Evolutionary conservation across 2,797 vertebrate genomes (phyloP).

Genomic region (Halcyon chelicuti): DNA sequence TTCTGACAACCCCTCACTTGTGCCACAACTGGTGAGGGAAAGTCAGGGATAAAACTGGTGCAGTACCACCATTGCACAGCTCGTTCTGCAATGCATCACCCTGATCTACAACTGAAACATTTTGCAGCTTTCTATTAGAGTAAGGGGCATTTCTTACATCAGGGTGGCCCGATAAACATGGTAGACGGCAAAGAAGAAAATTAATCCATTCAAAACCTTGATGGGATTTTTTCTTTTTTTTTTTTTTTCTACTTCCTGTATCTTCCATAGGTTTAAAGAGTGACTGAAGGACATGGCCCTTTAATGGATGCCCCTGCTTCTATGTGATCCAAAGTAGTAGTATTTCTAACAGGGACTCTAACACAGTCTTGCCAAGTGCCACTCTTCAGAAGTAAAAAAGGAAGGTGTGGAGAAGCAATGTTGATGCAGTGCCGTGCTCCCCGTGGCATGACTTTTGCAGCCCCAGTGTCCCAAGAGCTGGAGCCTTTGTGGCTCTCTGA

Average conservation of each 20-base stretch:
- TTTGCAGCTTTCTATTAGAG: not conserved
- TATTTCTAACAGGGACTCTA: not conserved
- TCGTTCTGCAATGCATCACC: not conserved
- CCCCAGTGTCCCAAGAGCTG: too few relatives aligned
- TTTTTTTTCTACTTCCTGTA: not conserved
- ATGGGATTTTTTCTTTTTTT: not conserved
- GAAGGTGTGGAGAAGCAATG: too few relatives aligned
- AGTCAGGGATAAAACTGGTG: not conserved
- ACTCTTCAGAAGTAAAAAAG: not conserved
- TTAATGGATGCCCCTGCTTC: not conserved
- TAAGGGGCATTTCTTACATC: not conserved
- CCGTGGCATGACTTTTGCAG: too few relatives aligned
- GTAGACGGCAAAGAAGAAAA: not conserved
- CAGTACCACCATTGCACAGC: rapidly evolving
- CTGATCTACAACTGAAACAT: not conserved
- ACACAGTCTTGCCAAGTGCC: not conserved
- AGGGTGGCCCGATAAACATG: rapidly evolving
- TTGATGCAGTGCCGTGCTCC: too few relatives aligned
- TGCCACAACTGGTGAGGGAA: not conserved
- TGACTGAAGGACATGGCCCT: not conserved
- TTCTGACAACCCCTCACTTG: not conserved
- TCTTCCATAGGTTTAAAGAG: not conserved
- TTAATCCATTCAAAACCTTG: not conserved
- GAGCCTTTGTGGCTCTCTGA: too few relatives aligned
- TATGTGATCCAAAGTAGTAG: not conserved